phyloP scores from a whole-genome alignment of 2,797 vertebrate genomes.

The Micrastur ruficollis region DNA sequence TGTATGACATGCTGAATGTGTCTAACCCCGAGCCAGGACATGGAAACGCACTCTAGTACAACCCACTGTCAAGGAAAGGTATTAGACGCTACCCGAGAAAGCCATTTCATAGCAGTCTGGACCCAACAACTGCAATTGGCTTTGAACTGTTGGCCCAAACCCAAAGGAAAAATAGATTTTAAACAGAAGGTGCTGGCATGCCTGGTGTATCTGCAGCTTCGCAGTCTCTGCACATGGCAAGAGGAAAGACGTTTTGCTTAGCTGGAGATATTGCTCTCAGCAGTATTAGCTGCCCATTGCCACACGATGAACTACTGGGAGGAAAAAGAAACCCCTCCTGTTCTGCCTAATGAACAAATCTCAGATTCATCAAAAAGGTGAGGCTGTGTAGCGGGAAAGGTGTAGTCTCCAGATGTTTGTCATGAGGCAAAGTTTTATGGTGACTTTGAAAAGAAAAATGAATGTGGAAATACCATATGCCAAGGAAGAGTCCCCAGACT shows the following conservation, averaged over 20 bases:
- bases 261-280: neutral
- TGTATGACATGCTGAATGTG: neutral
- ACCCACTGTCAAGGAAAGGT: conserved; percentile 25
- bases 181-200: conserved; percentile 55
- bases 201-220: conserved; percentile 34
- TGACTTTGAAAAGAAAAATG: neutral
- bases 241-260: neutral
- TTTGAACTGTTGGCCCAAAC: conserved; percentile 30
- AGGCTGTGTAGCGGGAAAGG: neutral
- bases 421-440: neutral
- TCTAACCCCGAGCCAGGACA: neutral
- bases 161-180: conserved; percentile 59
- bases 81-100: conserved; percentile 7
- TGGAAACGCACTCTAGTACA: neutral
- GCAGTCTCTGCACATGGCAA: neutral
- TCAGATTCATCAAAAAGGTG: neutral
- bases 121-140: conserved; percentile 23
- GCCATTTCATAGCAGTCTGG: neutral
- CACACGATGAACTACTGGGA: neutral
- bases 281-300: neutral
- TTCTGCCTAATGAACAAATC: neutral
- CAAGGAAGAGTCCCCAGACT: neutral
- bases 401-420: neutral
- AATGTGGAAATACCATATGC: neutral
- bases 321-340: neutral